Evolutionary conservation across 64 coral and sea anemone genomes (phyloP), one percentile per base, ranked within the genome.

Genomic region (Dendrophyllia cribrosa): DNA sequence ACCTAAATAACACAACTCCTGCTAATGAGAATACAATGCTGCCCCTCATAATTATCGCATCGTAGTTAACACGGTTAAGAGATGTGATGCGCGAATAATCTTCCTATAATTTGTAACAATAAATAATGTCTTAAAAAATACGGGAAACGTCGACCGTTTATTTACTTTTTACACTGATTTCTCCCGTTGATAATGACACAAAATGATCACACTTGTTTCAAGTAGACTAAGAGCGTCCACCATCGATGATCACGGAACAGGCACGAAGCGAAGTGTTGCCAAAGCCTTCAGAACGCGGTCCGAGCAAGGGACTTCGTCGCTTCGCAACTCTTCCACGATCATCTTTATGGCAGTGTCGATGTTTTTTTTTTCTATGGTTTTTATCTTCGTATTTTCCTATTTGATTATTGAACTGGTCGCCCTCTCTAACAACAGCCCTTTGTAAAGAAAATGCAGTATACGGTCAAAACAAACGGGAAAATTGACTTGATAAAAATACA

Each of bases 81-180:
- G 44, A 7, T 17, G 63, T 5, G 80, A 84, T 84, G 62, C 80
- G 80, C 62, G n/a, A 84, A 84, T 84, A 84, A 84, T 84, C 80
- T 84, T 84, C 80, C 80, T 84, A 84, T 84, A 84, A 84, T 84
- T 84, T 84, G 62, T 64, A 84, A 75, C 72, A 75, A 84, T 84
- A 84, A 84, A 84, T 84, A 84, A 84, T 84, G 80, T 84, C n/a
- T 84, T 84, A 84, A 84, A 84, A 84, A 84, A 47, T 75, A 75
- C 80, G 45, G 80, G 62, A 66, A 34, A 84, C 80, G 45, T 69
- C 61, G 80, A 84, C 19, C 80, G 61, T 84, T 84, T 84, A 84
- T 84, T 68, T 23, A 84, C 60, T 84, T 62, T 84, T 64, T 84
- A 84, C 80, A 84, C 62, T 84, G 80, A 67, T 84, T 61, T 19